Evolutionary conservation across 2,797 vertebrate species (phyloP), one percentile per base, ranked within the genome.

Genomic region (Platyrinchus mystaceus): DNA sequence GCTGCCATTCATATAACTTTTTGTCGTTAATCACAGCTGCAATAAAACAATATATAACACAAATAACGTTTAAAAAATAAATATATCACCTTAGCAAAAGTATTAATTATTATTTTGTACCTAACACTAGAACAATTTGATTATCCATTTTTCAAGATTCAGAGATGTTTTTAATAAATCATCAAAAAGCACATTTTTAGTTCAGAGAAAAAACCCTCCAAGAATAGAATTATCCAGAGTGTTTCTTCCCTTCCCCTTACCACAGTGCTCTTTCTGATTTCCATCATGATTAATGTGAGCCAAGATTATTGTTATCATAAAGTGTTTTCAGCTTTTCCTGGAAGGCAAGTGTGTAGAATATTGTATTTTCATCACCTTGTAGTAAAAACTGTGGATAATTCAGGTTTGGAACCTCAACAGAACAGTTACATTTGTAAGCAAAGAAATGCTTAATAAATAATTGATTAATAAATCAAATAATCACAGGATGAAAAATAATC

Each of bases 31-130:
- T 86, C 78, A 94, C n/a, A 78, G 30, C 30, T 88, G 59, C 83
- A 84, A 66, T 92, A 90, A 95, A 69, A 44, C 23, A 77, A 73
- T 66, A 36, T 44, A 86, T 94, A 71, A 78, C 6, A 28, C 14
- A 90, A 80, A 89, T 75, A 90, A 56, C 77, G 94, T 93, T 90
- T 14, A 53, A 91, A 91, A 87, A 90, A 47, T 26, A 94, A 88
- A 88, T 44, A 11, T 37, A 93, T 53, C 56, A 84, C 18, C 41
- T 93, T 62, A 63, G 20, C 70, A 92, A 64, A 96, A 95, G 58
- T 90, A 89, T 96, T 97, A 96, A 96, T 94, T 83, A 90, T 56
- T 87, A 34, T 84, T 94, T 96, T 93, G 53, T 82, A 34, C 46
- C 24, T 87, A 66, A 46, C 50, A 79, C 43, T 11, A 84, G 86